These are phyloP conservation scores for Coelopa pilipes DNA, from an alignment of 2,888 invertebrate genomes.

Conservation along the genomic window DNA sequence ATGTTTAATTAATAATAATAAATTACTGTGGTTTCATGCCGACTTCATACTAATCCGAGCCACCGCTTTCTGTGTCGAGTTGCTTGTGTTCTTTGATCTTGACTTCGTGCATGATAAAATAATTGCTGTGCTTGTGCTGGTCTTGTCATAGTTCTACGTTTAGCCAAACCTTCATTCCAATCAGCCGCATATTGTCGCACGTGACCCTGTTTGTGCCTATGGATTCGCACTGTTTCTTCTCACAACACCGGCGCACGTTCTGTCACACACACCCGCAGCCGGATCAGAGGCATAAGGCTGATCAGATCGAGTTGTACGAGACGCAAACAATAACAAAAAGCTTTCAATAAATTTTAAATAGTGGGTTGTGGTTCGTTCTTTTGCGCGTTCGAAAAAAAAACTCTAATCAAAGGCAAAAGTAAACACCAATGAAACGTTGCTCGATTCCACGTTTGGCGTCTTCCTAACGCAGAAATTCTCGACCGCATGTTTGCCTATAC, in stretches of 20 bases:
- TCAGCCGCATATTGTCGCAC: constrained; percentile 27
- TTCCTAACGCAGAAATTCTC: background rate
- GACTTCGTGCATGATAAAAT: constrained; percentile 46
- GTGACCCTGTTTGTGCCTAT: constrained; percentile 20
- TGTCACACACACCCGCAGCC: constrained; percentile 29
- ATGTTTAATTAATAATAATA: no score
- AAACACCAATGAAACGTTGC: background rate
- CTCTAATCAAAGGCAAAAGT: background rate
- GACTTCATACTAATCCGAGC: no score
- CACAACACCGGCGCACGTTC: constrained; percentile 31
- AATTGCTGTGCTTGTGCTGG: background rate
- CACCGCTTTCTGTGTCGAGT: no score
- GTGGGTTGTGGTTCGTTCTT: no score
- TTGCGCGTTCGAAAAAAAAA: no score
- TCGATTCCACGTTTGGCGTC: background rate
- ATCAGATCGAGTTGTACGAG: background rate
- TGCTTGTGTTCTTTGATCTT: constrained; percentile 49
- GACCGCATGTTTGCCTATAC: constrained; percentile 12
- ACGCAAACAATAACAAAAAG: constrained; percentile 22
- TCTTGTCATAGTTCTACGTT: background rate
- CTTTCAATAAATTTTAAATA: background rate
- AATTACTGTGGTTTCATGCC: no score
- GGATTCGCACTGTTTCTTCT: constrained; percentile 8
- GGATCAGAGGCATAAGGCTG: no score
- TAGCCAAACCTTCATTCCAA: background rate